Conservation (phyloP, 2,113 vertebrate genomes). For the Psittacula cyanocephala region DNA sequence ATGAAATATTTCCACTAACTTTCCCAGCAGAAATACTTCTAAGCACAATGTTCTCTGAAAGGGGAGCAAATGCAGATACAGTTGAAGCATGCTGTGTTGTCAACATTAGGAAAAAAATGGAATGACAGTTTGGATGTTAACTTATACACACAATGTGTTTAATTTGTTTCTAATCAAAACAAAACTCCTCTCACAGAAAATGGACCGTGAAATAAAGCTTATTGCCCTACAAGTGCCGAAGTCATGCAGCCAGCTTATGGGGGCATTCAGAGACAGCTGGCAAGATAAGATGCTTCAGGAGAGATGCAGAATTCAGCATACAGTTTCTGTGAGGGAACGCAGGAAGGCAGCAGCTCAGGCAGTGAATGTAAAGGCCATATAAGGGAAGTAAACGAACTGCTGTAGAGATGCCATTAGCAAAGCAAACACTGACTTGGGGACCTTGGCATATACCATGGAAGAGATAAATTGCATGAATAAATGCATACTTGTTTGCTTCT, state of each 20-base stretch:
- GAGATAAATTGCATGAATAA: conserved; percentile 46
- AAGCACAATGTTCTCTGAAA: background rate
- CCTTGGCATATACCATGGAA: conserved; percentile 31
- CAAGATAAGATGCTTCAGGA: conserved; percentile 28
- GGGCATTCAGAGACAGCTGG: conserved; percentile 12
- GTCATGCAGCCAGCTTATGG: background rate
- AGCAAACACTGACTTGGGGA: conserved; percentile 40
- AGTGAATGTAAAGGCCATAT: conserved; percentile 44
- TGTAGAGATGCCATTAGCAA: conserved; percentile 39
- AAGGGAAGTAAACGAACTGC: conserved; percentile 51
- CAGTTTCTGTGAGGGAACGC: conserved; percentile 10
- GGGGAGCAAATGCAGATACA: background rate
- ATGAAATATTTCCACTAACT: background rate
- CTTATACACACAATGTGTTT: background rate
- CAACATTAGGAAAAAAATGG: background rate
- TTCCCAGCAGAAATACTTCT: background rate
- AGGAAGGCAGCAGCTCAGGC: conserved; percentile 35
- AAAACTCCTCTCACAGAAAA: conserved; percentile 2
- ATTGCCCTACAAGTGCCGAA: background rate
- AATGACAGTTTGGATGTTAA: background rate
- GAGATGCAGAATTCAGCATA: background rate
- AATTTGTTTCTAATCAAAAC: conserved; percentile 29
- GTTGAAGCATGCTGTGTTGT: background rate
- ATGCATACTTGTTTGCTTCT: conserved; percentile 11
- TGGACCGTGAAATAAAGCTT: background rate